Conservation (phyloP, 2,888 invertebrate genomes). For the Scelioninae gen. 1 region DNA sequence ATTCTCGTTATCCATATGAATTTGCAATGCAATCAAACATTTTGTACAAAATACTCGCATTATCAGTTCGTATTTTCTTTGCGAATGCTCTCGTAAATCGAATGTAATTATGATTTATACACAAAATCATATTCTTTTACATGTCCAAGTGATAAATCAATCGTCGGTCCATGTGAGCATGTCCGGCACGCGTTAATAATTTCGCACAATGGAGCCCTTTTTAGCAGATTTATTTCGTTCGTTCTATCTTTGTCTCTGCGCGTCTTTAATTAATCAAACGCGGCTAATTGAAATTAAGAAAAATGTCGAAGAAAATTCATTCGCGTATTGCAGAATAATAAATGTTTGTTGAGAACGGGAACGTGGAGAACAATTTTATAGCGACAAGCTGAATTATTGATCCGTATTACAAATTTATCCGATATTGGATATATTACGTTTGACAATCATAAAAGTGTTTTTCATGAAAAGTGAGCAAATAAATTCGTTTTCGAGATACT, state of each 20-base stretch:
- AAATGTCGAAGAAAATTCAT: slow-evolving; percentile 45
- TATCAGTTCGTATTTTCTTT: slow-evolving; percentile 49
- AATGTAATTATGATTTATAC: slow-evolving; percentile 28
- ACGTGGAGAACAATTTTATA: slow-evolving; percentile 16
- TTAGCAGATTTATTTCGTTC: slow-evolving; percentile 31
- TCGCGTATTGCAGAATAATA: slow-evolving; percentile 37
- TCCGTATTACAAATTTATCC: slow-evolving; percentile 53
- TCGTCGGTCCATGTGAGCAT: no score
- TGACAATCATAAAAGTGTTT: slow-evolving; percentile 44
- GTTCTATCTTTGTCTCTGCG: not conserved
- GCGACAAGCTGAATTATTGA: slow-evolving; percentile 52
- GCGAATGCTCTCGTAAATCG: slow-evolving; percentile 14
- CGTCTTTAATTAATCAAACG: slow-evolving; percentile 52
- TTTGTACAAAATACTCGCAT: slow-evolving; percentile 38
- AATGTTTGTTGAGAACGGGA: slow-evolving; percentile 28
- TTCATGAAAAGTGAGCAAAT: slow-evolving; percentile 15
- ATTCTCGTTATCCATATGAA: slow-evolving; percentile 55
- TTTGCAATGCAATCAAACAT: slow-evolving; percentile 35
- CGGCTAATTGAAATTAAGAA: slow-evolving; percentile 60
- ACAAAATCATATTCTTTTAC: slow-evolving; percentile 37
- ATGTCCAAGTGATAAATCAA: slow-evolving; percentile 40
- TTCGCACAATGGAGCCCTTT: slow-evolving; percentile 31
- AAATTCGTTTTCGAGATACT: slow-evolving; percentile 9
- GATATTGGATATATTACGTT: slow-evolving; percentile 33
- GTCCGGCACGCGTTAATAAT: slow-evolving; percentile 30